Percentiles rank a stretch among this genome's conserved stretches.
Conservation (phyloP, 2,888 invertebrate genomes). For the Hedya salicella region DNA sequence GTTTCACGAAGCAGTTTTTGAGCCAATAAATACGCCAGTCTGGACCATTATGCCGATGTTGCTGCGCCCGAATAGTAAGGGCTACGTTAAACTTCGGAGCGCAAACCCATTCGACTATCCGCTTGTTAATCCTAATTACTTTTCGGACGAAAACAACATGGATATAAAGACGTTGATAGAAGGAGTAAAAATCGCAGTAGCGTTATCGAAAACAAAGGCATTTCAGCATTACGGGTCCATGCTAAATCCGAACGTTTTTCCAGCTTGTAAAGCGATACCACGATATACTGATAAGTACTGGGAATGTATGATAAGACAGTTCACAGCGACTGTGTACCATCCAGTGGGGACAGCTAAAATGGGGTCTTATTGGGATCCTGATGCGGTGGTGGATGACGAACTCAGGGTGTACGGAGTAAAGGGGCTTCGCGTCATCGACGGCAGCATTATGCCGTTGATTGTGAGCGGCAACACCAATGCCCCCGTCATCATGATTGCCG, state of each 20-base stretch:
- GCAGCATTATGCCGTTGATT: slow-evolving; percentile 93
- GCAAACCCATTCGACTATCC: slow-evolving; percentile 95
- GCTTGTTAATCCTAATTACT: slow-evolving; percentile 95
- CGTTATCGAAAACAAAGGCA: slow-evolving; percentile 91
- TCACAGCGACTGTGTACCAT: slow-evolving; percentile 93
- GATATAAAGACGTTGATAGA: slow-evolving; percentile 93
- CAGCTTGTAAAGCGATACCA: slow-evolving; percentile 89
- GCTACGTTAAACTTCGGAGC: slow-evolving; percentile 91
- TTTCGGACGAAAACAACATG: slow-evolving; percentile 88
- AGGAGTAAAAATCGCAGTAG: slow-evolving; percentile 93
- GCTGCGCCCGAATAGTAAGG: slow-evolving; percentile 93
- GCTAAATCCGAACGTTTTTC: slow-evolving; percentile 89
- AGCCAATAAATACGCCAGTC: slow-evolving; percentile 90
- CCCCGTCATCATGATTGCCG: slow-evolving; percentile 95
- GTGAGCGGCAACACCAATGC: slow-evolving; percentile 95
- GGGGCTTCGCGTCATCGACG: slow-evolving; percentile 92
- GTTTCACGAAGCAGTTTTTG: slow-evolving; percentile 90
- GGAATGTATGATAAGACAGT: slow-evolving; percentile 94
- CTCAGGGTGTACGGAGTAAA: slow-evolving; percentile 91
- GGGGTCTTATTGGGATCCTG: slow-evolving; percentile 95
- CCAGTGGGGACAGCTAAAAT: slow-evolving; percentile 95
- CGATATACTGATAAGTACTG: slow-evolving; percentile 91
- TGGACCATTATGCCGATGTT: slow-evolving; percentile 95
- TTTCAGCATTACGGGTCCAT: slow-evolving; percentile 90
- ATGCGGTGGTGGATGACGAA: slow-evolving; percentile 93